These are phyloP conservation scores for Melozone crissalis DNA, from an alignment of 2,113 vertebrate species.

Conservation along the genomic window DNA sequence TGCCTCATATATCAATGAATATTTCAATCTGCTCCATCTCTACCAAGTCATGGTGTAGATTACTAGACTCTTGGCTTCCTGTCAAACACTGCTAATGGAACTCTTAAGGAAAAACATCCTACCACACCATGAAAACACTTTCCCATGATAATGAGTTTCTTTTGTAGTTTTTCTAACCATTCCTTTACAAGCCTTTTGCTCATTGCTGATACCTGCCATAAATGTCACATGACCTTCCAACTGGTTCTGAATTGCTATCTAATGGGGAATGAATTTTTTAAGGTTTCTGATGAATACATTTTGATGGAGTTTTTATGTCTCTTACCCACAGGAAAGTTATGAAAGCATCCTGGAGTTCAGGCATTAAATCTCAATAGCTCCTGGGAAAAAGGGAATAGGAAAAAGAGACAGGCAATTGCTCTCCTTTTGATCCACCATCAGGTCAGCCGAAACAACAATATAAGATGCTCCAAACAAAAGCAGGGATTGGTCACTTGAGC, in stretches of 20 bases:
- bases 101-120: background rate
- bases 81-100: background rate
- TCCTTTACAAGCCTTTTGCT: background rate
- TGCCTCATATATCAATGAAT: background rate
- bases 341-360: background rate
- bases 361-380: background rate
- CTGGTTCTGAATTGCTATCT: background rate
- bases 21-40: background rate
- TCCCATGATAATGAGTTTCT: background rate
- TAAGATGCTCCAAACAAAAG: background rate
- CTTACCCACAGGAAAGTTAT: background rate
- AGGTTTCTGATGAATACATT: background rate
- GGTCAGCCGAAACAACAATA: background rate
- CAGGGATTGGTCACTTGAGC: background rate
- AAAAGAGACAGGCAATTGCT: background rate
- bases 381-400: background rate
- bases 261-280: background rate
- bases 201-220: background rate
- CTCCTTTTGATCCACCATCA: background rate
- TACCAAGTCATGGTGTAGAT: background rate
- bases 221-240: background rate
- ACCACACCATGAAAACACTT: background rate
- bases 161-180: background rate
- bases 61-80: background rate
- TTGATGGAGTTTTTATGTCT: background rate